Evolutionary conservation across 1,140 invertebrate genomes (phyloP).

Genomic region (Diorhabda sublineata): DNA sequence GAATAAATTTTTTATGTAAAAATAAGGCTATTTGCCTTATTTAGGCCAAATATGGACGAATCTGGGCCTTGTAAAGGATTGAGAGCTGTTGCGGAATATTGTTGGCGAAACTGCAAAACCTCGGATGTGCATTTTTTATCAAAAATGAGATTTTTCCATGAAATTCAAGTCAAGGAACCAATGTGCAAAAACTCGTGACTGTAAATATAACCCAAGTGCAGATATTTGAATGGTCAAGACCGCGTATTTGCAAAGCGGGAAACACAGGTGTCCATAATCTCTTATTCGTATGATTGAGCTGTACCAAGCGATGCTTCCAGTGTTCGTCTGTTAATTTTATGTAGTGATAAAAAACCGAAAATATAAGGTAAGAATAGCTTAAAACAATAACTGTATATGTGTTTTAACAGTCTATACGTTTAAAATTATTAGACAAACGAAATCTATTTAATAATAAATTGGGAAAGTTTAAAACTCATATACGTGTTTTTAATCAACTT

Average conservation of each 20-base stretch:
- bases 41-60: no score
- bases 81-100: no score
- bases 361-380: not conserved
- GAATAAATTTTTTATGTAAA: no score
- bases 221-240: not conserved
- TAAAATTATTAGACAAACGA: not conserved
- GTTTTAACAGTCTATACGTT: not conserved
- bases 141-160: not conserved
- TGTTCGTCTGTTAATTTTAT: not conserved
- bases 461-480: not conserved
- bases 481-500: not conserved
- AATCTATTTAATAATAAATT: not conserved
- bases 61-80: no score
- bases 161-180: not conserved
- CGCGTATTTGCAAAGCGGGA: constrained; percentile 1
- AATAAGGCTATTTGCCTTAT: no score
- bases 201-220: not conserved
- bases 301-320: not conserved
- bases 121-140: constrained; percentile 1
- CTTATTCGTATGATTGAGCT: not conserved
- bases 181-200: constrained; percentile 1
- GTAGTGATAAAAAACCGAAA: not conserved
- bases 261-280: not conserved
- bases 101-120: not conserved
- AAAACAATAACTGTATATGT: not conserved